phyloP scores from a whole-genome alignment of 1,140 invertebrate species.

The Ips typographus region DNA sequence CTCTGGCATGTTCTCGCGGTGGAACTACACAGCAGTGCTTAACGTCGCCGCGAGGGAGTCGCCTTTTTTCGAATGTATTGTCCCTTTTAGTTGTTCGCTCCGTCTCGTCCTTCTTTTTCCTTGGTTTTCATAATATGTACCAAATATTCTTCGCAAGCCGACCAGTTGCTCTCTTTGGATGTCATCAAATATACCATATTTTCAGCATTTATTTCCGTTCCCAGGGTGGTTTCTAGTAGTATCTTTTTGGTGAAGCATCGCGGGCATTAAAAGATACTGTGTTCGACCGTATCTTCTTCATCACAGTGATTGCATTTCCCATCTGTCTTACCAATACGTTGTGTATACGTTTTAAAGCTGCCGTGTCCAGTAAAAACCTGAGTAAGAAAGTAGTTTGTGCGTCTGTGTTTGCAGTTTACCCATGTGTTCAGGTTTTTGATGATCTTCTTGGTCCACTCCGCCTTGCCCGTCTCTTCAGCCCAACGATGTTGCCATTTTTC shows the following conservation, averaged over 20 bases:
- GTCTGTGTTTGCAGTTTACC: constrained; percentile 7
- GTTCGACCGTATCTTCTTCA: background rate
- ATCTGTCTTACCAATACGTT: background rate
- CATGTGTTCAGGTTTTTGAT: constrained; percentile 4
- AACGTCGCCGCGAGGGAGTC: too few relatives aligned
- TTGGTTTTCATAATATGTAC: too few relatives aligned
- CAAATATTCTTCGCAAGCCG: too few relatives aligned
- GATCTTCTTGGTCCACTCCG: constrained; percentile 5
- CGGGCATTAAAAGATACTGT: background rate
- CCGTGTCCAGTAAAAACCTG: background rate
- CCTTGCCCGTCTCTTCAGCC: constrained; percentile 6
- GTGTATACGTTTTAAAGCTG: background rate
- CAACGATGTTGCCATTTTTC: constrained; percentile 24
- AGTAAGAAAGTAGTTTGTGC: constrained; percentile 4
- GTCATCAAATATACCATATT: too few relatives aligned
- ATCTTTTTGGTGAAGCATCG: background rate
- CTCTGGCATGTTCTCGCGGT: too few relatives aligned
- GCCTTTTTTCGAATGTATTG: too few relatives aligned
- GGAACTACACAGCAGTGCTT: too few relatives aligned
- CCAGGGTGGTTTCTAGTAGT: too few relatives aligned
- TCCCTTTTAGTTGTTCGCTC: too few relatives aligned
- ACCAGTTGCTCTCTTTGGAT: too few relatives aligned
- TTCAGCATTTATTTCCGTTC: too few relatives aligned
- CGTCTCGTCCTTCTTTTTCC: too few relatives aligned
- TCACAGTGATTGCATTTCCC: background rate